Evolutionary conservation across 2,113 vertebrate genomes (phyloP), one percentile per base, ranked within the genome.

Genomic region (Corvus hawaiiensis): DNA sequence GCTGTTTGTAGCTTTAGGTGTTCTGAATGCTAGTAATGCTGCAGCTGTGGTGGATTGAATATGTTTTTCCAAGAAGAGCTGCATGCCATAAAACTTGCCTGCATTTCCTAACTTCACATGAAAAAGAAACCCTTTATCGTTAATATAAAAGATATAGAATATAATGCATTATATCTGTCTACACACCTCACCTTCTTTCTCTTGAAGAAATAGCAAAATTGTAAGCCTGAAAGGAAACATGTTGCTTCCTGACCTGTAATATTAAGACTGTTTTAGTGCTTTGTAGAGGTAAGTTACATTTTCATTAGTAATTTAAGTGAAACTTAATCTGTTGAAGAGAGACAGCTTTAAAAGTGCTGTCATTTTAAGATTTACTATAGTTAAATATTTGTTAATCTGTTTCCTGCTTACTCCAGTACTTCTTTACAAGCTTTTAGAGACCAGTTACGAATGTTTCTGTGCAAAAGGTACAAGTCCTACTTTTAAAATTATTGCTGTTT

Each of bases 391-490:
- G 5, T 48, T 49, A n/a, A 13, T 61, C 39, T 63, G 8, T 67
- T 94, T 63, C 46, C 24, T 83, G 23, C 68, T 90, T 61, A 32
- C 4, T 39, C 32, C 22, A 46, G 32, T 67, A 13, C 9, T 56
- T 43, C 56, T 79, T 68, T 37, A 56, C 14, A 62, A 62, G 30
- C 16, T 92, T 55, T 71, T 63, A 24, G 17, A 84, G 39, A 72
- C 6, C 0, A 10, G 4, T 30, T 56, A 76, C 46, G 37, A 74
- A 13, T 56, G 13, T 30, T 73, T 85, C 49, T 75, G 3, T 37
- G 18, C 30, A 27, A 46, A 86, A 55, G 7, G 11, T 35, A 0
- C 0, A 48, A 54, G 19, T 71, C 6, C 6, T 58, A 23, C 17
- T 55, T 93, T 22, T 35, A 5, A 76, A 87, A 43, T 61, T 7